Percentiles rank a stretch among this genome's conserved stretches.
These are phyloP conservation scores for Corythaixoides concolor DNA, from an alignment of 2,113 vertebrate species.

Conservation along the genomic window DNA sequence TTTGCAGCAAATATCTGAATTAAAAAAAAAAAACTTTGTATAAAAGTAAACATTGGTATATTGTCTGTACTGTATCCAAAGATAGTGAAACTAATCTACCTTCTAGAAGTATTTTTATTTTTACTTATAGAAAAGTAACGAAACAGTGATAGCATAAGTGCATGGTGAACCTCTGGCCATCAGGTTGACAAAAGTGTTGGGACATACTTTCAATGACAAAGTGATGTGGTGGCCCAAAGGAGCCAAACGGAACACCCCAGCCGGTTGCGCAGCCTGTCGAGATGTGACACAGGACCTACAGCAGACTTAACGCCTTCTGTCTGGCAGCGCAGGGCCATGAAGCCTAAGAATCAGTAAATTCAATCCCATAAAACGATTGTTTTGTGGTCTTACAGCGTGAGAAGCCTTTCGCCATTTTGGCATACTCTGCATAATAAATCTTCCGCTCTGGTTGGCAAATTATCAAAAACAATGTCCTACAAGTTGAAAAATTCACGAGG, in stretches of 20 bases:
- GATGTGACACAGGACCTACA: background rate
- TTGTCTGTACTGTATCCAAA: background rate
- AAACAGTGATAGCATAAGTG: background rate
- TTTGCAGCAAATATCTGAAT: background rate
- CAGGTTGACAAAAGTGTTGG: background rate
- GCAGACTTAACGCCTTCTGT: background rate
- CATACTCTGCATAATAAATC: constrained; percentile 9
- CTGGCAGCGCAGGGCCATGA: background rate
- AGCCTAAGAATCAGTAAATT: background rate
- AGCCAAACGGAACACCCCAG: background rate
- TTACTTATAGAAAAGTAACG: background rate
- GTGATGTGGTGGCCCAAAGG: background rate
- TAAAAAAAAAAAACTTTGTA: background rate
- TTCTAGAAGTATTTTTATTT: background rate
- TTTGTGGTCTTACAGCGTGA: background rate
- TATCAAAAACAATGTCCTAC: constrained; percentile 56
- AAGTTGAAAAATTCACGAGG: constrained; percentile 57
- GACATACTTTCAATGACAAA: background rate
- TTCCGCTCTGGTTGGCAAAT: background rate
- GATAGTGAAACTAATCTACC: background rate
- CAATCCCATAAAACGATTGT: background rate
- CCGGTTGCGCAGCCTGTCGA: background rate
- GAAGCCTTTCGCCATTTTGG: constrained; percentile 46
- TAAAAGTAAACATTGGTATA: background rate
- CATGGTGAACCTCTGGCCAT: background rate